Percentiles rank a stretch among this genome's conserved stretches.
Conservation (phyloP, 1,140 invertebrate genomes). For the Ephestia elutella region DNA sequence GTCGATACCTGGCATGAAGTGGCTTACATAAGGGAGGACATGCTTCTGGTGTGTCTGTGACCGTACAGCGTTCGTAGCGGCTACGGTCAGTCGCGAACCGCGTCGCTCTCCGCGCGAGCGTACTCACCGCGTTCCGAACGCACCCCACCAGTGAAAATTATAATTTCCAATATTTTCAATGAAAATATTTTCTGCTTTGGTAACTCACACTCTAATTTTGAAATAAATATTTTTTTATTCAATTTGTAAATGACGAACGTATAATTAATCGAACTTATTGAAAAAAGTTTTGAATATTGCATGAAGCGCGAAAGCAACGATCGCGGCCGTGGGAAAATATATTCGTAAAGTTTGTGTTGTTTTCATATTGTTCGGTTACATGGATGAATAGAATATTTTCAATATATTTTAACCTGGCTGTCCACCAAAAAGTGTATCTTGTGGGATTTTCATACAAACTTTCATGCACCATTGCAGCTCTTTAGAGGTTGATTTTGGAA, state of each 20-base stretch:
- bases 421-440: no score
- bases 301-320: constrained; percentile 29
- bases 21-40: constrained; percentile 40
- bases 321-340: constrained; percentile 22
- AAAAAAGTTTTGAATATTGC: constrained; percentile 34
- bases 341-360: constrained; percentile 17
- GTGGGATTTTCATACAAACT: no score
- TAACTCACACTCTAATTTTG: not conserved
- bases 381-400: not conserved
- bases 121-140: constrained; percentile 17
- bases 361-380: not conserved
- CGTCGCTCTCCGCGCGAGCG: constrained; percentile 34
- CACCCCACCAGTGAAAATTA: constrained; percentile 17
- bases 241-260: not conserved
- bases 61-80: not conserved
- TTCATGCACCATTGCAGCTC: no score
- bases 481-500: no score
- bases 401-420: no score
- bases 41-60: not conserved
- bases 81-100: constrained; percentile 33
- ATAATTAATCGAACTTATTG: not conserved
- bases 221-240: not conserved
- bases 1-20: constrained; percentile 30
- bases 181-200: not conserved
- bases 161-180: not conserved